These are phyloP conservation scores for Microtus pennsylvanicus DNA, from an alignment of 2,113 vertebrate genomes.

Conservation along the genomic window DNA sequence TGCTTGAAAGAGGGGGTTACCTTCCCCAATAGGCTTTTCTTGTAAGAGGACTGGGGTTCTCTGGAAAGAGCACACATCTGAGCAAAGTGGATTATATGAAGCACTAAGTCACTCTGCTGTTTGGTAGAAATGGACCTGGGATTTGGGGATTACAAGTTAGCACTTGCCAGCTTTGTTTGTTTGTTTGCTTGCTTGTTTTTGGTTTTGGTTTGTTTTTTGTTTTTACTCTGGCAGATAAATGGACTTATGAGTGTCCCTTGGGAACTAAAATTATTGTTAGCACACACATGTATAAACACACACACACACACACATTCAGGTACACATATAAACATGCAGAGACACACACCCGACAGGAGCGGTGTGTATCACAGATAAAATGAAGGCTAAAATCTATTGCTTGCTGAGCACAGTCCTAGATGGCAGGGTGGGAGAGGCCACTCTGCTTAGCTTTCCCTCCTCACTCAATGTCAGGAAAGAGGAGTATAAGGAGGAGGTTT, in stretches of 20 bases:
- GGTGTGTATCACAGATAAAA: neutral
- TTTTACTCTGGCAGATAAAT: constrained; percentile 42
- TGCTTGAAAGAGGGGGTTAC: neutral
- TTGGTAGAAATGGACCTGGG: constrained; percentile 29
- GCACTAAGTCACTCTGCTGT: neutral
- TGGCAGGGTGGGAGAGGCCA: neutral
- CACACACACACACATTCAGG: neutral
- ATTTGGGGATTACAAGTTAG: constrained; percentile 54
- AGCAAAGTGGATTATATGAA: constrained; percentile 6
- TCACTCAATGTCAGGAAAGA: neutral
- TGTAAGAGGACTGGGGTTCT: neutral
- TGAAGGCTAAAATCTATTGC: neutral
- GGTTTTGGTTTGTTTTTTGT: neutral
- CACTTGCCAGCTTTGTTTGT: neutral
- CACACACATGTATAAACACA: neutral
- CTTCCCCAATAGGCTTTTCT: constrained; percentile 20
- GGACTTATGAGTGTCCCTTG: constrained; percentile 5
- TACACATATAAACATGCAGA: neutral
- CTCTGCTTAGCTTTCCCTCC: neutral
- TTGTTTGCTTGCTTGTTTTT: neutral
- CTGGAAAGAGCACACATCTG: neutral
- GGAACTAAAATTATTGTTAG: constrained; percentile 4
- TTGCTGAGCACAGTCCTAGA: neutral
- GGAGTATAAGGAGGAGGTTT: neutral
- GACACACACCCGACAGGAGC: neutral